A percentile compares a stretch with the other conserved stretches of the same genome.
These are phyloP conservation scores for Phrixothrix hirtus DNA, from an alignment of 2,888 invertebrate genomes.

Conservation along the genomic window DNA sequence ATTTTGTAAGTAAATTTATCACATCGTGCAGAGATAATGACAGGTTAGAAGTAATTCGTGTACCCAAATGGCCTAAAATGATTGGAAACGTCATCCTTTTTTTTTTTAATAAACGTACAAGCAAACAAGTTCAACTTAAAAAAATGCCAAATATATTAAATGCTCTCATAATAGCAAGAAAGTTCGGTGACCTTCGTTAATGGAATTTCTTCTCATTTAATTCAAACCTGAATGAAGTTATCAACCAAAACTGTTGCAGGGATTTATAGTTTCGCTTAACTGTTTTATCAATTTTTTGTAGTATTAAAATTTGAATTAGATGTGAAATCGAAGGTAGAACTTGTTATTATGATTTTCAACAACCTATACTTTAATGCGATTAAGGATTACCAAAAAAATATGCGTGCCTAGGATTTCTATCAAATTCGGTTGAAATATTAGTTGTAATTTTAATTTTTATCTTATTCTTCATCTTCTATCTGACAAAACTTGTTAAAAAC, in stretches of 20 bases:
- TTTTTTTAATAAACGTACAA: too few relatives aligned
- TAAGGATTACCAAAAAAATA: constrained; percentile 12
- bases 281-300: constrained; percentile 7
- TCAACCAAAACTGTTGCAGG: constrained; percentile 9
- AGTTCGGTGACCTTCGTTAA: constrained; percentile 12
- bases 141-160: constrained; percentile 13
- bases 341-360: constrained; percentile 13
- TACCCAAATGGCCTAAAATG: not conserved
- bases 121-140: constrained; percentile 8
- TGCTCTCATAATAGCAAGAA: constrained; percentile 12
- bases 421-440: constrained; percentile 17
- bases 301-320: constrained; percentile 13
- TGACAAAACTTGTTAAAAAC: too few relatives aligned
- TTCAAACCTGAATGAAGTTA: constrained; percentile 8
- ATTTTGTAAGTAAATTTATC: not conserved
- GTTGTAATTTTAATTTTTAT: too few relatives aligned
- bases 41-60: constrained; percentile 2
- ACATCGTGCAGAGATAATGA: not conserved
- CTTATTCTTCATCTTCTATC: too few relatives aligned
- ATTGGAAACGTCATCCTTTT: too few relatives aligned
- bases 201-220: constrained; percentile 14
- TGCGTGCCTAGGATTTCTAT: constrained; percentile 4
- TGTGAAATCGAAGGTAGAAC: constrained; percentile 12
- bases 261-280: constrained; percentile 7
- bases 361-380: constrained; percentile 16